Evolutionary conservation across 2,113 vertebrate species (phyloP).

Genomic region (Sceloporus tristichus): DNA sequence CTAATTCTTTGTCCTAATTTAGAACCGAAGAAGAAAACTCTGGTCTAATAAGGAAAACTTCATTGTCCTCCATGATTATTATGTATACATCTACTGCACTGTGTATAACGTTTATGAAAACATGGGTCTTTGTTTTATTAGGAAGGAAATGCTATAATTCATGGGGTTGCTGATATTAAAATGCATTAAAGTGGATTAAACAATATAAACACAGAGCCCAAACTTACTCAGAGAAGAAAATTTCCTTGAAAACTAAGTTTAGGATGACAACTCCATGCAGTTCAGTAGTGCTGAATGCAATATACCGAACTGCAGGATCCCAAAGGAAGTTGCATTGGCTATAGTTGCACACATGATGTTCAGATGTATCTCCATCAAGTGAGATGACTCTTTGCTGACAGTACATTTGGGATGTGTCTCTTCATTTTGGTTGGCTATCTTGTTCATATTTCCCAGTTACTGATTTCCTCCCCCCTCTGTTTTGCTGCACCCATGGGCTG

Average conservation of each 20-base stretch:
- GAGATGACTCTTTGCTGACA: not conserved
- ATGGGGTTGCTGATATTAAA: slow-evolving; percentile 29
- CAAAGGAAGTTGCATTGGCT: not conserved
- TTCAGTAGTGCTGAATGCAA: not conserved
- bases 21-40: not conserved
- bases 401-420: not conserved
- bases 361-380: not conserved
- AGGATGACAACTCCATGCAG: not conserved
- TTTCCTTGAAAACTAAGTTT: not conserved
- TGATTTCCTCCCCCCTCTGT: not conserved
- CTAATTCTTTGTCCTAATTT: not conserved
- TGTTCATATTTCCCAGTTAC: not conserved
- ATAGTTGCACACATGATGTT: no score
- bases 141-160: slow-evolving; percentile 22
- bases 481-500: not conserved
- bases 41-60: slow-evolving; percentile 29
- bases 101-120: slow-evolving; percentile 25
- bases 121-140: slow-evolving; percentile 17
- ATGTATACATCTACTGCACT: not conserved
- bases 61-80: not conserved
- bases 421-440: not conserved
- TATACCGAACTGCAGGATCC: not conserved
- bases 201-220: not conserved
- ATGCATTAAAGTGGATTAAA: not conserved
- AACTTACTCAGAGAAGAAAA: not conserved